Evolutionary conservation across 2,797 vertebrate species (phyloP).

Genomic region (Pangasius macronema): DNA sequence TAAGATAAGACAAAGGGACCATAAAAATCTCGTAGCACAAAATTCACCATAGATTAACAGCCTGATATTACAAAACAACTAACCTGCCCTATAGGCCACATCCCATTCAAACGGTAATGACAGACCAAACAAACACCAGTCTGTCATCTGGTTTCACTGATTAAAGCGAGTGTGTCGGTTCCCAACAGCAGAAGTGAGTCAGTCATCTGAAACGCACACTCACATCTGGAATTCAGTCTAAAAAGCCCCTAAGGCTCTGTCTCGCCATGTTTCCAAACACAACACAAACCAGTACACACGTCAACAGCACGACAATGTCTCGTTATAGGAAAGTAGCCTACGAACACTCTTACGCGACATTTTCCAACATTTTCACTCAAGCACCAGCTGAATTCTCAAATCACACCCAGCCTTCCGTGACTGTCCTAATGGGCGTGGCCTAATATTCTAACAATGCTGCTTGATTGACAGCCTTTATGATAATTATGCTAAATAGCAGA

Average conservation of each 20-base stretch:
- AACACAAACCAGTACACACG: neutral
- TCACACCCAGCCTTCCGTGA: neutral
- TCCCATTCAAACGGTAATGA: neutral
- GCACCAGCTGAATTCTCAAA: neutral
- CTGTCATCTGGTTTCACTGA: neutral
- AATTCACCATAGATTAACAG: neutral
- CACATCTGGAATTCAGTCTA: slow-evolving; percentile 14
- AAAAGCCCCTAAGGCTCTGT: neutral
- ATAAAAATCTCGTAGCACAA: neutral
- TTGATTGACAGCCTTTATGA: neutral
- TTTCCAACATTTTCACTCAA: no score
- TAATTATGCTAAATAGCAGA: neutral
- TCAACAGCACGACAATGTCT: neutral
- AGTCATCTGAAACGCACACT: neutral
- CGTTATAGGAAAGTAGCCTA: neutral
- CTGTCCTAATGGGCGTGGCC: neutral
- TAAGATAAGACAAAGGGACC: neutral
- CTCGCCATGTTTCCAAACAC: neutral
- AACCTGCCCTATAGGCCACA: neutral
- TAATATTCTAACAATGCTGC: neutral
- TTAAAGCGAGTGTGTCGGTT: neutral
- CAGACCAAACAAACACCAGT: neutral
- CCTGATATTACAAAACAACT: neutral
- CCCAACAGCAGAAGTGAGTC: neutral
- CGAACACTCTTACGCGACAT: neutral